Conservation (phyloP, 1,140 invertebrate species). For the Megalonaias nervosa region DNA sequence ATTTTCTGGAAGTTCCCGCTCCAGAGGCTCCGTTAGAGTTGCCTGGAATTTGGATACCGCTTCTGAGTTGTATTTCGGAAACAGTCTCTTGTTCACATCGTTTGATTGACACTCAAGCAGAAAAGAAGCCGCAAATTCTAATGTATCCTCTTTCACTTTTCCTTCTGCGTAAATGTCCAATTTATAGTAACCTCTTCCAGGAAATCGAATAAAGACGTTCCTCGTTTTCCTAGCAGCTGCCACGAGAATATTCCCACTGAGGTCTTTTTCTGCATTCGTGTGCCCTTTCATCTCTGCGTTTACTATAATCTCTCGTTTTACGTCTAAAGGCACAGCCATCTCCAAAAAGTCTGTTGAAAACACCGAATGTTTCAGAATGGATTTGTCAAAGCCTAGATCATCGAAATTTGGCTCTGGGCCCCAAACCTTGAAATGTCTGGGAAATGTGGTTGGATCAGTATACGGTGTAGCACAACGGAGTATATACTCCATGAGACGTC, state of each 20-base stretch:
- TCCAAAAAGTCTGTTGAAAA: conserved; percentile 22
- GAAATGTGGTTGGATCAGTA: conserved; percentile 10
- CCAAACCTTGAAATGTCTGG: conserved; percentile 27
- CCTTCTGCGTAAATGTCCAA: conserved; percentile 34
- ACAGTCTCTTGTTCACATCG: neutral
- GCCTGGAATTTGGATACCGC: conserved; percentile 19
- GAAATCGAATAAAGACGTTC: conserved; percentile 24
- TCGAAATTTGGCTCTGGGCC: conserved; percentile 25
- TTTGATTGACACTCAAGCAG: conserved; percentile 17
- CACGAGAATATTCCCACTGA: conserved; percentile 19
- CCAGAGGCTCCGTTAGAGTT: conserved; percentile 20
- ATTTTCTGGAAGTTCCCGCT: conserved; percentile 26
- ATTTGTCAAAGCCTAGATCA: conserved; percentile 38
- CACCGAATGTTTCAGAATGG: conserved; percentile 18
- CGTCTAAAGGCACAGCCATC: conserved; percentile 14
- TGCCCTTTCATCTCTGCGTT: conserved; percentile 20
- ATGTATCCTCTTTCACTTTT: conserved; percentile 22
- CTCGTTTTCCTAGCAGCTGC: conserved; percentile 14
- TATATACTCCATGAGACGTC: conserved; percentile 32
- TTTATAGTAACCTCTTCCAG: conserved; percentile 21
- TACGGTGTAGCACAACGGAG: conserved; percentile 22
- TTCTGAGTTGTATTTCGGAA: conserved; percentile 34
- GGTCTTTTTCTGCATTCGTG: conserved; percentile 20
- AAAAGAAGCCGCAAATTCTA: conserved; percentile 29
- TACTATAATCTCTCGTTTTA: conserved; percentile 12